Conservation (phyloP, 1,140 invertebrate genomes). For the Trypoxylus dichotomus region DNA sequence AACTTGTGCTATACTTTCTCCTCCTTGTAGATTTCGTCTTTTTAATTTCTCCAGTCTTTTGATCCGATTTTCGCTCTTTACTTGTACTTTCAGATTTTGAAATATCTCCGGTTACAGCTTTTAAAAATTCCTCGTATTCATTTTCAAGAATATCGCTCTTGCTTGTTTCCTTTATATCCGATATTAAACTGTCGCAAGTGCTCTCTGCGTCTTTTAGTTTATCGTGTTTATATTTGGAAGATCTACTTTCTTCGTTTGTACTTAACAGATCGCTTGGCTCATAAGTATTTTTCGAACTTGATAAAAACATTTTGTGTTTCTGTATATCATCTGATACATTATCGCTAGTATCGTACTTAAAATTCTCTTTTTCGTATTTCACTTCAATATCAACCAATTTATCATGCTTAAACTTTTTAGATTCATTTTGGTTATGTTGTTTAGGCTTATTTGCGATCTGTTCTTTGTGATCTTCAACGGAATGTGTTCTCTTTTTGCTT, state of each 20-base stretch:
- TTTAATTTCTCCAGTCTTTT: not conserved
- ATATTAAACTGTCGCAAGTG: conserved; percentile 1
- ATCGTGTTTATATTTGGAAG: not conserved
- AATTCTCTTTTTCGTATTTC: not conserved
- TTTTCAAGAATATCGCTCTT: conserved; percentile 41
- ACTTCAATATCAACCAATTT: not conserved
- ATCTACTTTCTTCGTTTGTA: not conserved
- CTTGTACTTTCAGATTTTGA: not conserved
- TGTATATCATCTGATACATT: not conserved
- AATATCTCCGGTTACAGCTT: conserved; percentile 41
- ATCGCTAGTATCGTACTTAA: not conserved
- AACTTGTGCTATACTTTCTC: conserved; percentile 23
- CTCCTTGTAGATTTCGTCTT: not conserved
- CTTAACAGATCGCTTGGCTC: not conserved
- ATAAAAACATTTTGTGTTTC: not conserved
- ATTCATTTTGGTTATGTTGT: not conserved
- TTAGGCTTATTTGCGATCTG: not conserved
- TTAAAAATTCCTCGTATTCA: conserved; percentile 51
- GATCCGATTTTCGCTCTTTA: not conserved
- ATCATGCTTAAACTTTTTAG: conserved; percentile 3
- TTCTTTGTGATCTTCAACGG: not conserved
- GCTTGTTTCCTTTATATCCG: not conserved
- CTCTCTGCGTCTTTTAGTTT: not conserved
- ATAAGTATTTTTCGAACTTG: not conserved
- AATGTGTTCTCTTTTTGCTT: not conserved